Evolutionary conservation across 2,113 vertebrate species (phyloP).

Genomic region (Todiramphus saurophagus): DNA sequence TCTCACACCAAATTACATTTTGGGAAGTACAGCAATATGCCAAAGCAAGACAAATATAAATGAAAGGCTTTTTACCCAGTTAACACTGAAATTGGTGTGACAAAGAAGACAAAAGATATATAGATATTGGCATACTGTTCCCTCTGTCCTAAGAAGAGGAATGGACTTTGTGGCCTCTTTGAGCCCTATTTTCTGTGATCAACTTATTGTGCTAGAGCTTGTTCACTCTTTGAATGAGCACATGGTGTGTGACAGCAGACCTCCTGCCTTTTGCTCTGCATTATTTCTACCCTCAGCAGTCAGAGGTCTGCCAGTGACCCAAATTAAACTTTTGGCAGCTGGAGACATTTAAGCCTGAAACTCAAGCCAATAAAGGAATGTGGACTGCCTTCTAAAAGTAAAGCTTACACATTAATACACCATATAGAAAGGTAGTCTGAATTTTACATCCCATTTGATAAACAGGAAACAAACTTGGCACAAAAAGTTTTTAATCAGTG

Average conservation of each 20-base stretch:
- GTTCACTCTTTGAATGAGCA: accelerated
- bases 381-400: background rate
- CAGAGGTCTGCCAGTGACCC: background rate
- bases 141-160: background rate
- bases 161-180: background rate
- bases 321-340: background rate
- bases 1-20: background rate
- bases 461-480: slow-evolving; percentile 25
- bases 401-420: background rate
- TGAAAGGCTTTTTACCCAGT: background rate
- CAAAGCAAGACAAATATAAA: background rate
- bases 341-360: background rate
- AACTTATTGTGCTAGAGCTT: accelerated
- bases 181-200: background rate
- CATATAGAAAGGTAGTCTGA: background rate
- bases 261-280: background rate
- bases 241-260: background rate
- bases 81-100: background rate
- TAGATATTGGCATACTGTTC: accelerated
- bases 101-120: background rate
- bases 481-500: slow-evolving; percentile 15
- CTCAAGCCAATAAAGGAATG: background rate
- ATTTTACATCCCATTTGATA: background rate
- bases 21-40: background rate
- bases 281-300: background rate